phyloP scores from a whole-genome alignment of 2,888 invertebrate genomes.

The Lasioglossum malachurum region DNA sequence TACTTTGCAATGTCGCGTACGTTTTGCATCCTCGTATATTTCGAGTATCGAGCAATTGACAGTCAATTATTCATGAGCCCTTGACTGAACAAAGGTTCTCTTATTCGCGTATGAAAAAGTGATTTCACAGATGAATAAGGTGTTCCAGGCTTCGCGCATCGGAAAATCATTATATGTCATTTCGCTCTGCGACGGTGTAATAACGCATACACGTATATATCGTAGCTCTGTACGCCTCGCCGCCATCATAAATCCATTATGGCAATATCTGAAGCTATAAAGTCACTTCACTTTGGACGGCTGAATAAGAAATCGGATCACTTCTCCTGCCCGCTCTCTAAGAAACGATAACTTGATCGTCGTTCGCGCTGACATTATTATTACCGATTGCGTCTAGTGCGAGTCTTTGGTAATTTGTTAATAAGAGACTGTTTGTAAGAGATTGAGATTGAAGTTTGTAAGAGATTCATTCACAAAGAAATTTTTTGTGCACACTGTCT shows the following conservation, averaged over 20 bases:
- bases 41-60: conserved; percentile 10
- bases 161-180: conserved; percentile 61
- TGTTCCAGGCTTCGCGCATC: conserved; percentile 46
- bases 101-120: conserved; percentile 47
- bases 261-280: conserved; percentile 64
- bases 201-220: conserved; percentile 49
- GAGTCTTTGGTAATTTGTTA: too few species aligned
- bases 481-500: too few species aligned
- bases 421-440: too few species aligned
- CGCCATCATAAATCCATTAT: conserved; percentile 69
- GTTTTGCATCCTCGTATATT: background rate
- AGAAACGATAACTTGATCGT: conserved; percentile 14
- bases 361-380: background rate
- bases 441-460: too few species aligned
- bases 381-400: background rate
- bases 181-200: conserved; percentile 41
- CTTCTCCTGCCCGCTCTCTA: conserved; percentile 5
- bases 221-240: conserved; percentile 42
- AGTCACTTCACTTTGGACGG: conserved; percentile 44
- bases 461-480: too few species aligned
- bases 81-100: background rate
- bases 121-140: conserved; percentile 62
- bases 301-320: conserved; percentile 50
- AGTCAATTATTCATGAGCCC: conserved; percentile 26
- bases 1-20: background rate